Evolutionary conservation across 2,888 invertebrate genomes (phyloP).

Genomic region (Sarcophaga subvicina): DNA sequence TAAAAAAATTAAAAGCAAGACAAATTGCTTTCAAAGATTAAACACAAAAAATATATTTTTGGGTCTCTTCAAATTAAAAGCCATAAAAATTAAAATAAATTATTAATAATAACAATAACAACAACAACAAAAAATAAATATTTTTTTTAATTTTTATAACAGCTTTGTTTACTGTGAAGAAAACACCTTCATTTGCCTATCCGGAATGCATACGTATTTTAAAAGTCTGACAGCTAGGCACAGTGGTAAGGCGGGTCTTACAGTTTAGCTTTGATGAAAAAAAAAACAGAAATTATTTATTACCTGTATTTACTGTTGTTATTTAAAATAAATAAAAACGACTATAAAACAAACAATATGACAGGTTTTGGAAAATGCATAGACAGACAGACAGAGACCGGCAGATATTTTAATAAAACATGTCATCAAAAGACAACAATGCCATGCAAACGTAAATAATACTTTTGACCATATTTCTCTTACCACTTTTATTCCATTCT

Average conservation of each 20-base stretch:
- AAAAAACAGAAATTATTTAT: neutral
- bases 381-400: neutral
- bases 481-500: neutral
- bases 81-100: neutral
- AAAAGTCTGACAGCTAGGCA: too few relatives aligned
- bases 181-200: neutral
- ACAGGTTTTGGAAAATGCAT: neutral
- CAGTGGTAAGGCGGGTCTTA: too few relatives aligned
- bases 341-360: neutral
- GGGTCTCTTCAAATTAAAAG: neutral
- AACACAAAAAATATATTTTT: neutral
- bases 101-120: neutral
- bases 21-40: conserved; percentile 44
- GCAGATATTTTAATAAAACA: conserved; percentile 53
- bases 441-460: conserved; percentile 48
- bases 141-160: neutral
- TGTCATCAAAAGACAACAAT: conserved; percentile 49
- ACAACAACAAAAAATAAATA: neutral
- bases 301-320: neutral
- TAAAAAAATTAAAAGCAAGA: neutral
- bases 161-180: neutral
- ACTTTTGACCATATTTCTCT: conserved; percentile 53
- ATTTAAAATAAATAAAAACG: neutral
- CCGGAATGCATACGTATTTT: neutral
- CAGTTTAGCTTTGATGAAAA: neutral